Evolutionary conservation across 2,888 invertebrate genomes (phyloP).

Genomic region (Philonicus albiceps): DNA sequence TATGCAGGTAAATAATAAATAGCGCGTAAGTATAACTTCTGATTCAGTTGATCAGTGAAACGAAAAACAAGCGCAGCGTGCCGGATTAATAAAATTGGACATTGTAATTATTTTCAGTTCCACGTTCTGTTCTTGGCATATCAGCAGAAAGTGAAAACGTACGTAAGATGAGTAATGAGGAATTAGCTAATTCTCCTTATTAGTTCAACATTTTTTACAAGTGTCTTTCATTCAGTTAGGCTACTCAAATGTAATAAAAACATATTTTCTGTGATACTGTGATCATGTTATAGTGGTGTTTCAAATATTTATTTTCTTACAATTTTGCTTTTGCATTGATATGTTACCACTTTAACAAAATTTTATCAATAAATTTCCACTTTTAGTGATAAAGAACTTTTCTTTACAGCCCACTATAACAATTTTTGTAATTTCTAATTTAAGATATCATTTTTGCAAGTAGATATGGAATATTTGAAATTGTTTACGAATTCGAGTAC

Average conservation of each 20-base stretch:
- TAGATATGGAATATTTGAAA: too few relatives aligned
- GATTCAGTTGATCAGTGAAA: neutral
- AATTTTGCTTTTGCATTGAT: neutral
- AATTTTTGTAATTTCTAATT: neutral
- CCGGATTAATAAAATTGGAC: neutral
- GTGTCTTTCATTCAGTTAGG: neutral
- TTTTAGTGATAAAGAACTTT: neutral
- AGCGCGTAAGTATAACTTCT: neutral
- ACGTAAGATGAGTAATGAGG: neutral
- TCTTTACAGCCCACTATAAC: neutral
- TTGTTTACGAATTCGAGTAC: too few relatives aligned
- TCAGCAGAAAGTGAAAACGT: neutral
- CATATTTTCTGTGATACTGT: neutral
- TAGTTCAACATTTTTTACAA: too few relatives aligned
- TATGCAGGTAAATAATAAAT: neutral
- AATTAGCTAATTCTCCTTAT: too few relatives aligned
- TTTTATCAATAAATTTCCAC: neutral
- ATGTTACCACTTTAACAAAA: neutral
- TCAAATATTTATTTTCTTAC: neutral
- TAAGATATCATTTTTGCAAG: neutral
- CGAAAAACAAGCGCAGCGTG: neutral
- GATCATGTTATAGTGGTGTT: neutral
- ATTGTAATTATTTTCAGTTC: neutral
- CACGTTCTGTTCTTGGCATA: neutral
- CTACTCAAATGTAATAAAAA: neutral